These are phyloP conservation scores for Drosophila peninsularis DNA, from an alignment of 2,888 invertebrate species.

Conservation along the genomic window DNA sequence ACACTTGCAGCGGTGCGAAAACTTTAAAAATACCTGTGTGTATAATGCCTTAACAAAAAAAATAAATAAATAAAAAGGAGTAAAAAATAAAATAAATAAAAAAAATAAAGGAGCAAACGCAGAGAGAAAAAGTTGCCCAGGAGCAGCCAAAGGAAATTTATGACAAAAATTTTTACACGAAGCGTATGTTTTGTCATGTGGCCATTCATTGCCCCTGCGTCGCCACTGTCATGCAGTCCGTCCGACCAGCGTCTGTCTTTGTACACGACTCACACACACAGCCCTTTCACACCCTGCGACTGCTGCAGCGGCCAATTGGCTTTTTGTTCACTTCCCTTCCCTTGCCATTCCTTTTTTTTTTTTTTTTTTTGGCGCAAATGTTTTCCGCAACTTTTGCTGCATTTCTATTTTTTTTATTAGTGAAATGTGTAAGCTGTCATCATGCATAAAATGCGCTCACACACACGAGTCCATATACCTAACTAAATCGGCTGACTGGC, in stretches of 20 bases:
- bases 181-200: constrained; percentile 79
- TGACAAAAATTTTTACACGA: constrained; percentile 68
- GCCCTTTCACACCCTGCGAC: not conserved
- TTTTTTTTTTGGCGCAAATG: constrained; percentile 36
- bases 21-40: constrained; percentile 8
- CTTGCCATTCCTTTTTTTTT: constrained; percentile 1
- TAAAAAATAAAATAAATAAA: not conserved
- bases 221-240: constrained; percentile 31
- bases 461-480: constrained; percentile 2
- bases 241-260: constrained; percentile 12
- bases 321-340: constrained; percentile 58
- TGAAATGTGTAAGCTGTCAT: constrained; percentile 64
- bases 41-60: constrained; percentile 5
- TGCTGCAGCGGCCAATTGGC: constrained; percentile 38
- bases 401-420: constrained; percentile 41
- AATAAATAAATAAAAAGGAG: not conserved
- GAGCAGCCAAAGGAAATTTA: constrained; percentile 68
- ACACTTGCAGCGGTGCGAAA: constrained; percentile 13
- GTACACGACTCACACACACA: constrained; percentile 10
- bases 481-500: constrained; percentile 40
- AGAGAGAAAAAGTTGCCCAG: constrained; percentile 37
- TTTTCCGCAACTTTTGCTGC: constrained; percentile 57
- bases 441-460: constrained; percentile 47
- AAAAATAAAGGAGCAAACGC: not conserved
- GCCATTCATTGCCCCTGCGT: constrained; percentile 68